Evolutionary conservation across 2,113 vertebrate species (phyloP), one percentile per base, ranked within the genome.

Genomic region (Trochalopteron elliotii): DNA sequence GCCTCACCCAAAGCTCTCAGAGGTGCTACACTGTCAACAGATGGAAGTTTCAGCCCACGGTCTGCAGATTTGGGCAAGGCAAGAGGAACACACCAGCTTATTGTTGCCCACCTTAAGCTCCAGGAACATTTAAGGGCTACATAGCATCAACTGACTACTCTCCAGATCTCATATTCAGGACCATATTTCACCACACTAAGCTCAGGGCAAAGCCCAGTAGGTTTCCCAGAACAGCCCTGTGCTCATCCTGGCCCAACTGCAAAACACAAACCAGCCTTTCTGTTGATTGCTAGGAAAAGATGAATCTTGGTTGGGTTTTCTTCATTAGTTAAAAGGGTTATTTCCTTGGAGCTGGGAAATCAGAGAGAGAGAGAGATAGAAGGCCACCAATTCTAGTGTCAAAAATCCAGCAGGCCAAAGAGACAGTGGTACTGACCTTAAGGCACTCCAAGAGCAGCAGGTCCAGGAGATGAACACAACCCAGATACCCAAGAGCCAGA

Each of bases 171-270:
- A 37, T 9, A 0, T 18, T 49, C 40, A 44, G 39, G 49, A 63
- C 11, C 3, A 1, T 6, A 3, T 10, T 44, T 79, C 8, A 5
- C 15, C 9, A 72, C 45, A 68, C 10, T 1, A 2, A 91, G n/a
- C 22, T 37, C 55, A 52, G 27, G 37, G n/a, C 31, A 77, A 77
- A 83, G 61, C 23, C 15, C 53, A 52, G 15, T 18, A 40, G 17
- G 12, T n/a, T 70, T 24, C 31, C 25, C 42, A 53, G 37, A 74
- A 84, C 11, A 40, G 14, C 9, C 12, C 17, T 8, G 2, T 5
- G 6, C 9, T 59, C 35, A 67, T 22, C 69, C 42, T 8, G 19
- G 15, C 9, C 21, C 35, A 77, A 9, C 12, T n/a, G 15, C 37
- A 89, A 89, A 69, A 53, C n/a, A 83, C 31, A 49, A 49, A 83